Evolutionary conservation across 2,113 vertebrate species (phyloP).

Genomic region (Meles meles): DNA sequence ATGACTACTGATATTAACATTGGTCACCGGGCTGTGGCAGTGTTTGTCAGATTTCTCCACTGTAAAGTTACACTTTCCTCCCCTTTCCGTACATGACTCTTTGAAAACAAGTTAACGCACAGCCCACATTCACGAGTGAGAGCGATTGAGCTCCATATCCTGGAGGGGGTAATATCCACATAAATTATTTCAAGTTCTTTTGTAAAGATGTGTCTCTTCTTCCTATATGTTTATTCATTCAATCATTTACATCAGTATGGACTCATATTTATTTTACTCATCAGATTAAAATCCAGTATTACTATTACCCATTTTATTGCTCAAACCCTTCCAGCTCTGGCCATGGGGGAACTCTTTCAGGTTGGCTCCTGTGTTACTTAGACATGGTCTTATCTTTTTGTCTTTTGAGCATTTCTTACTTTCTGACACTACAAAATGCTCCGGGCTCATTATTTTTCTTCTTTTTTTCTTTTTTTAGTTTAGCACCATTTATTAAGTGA

Average conservation of each 20-base stretch:
- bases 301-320: background rate
- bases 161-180: background rate
- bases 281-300: background rate
- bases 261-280: background rate
- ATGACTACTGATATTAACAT: background rate
- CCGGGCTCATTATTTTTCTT: background rate
- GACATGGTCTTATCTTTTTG: background rate
- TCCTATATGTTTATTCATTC: background rate
- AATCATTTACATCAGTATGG: background rate
- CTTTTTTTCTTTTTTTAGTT: background rate
- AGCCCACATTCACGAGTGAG: background rate
- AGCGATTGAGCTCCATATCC: background rate
- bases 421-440: background rate
- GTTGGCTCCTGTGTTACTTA: background rate
- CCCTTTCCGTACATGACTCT: background rate
- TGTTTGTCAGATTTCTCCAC: background rate
- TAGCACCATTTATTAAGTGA: constrained; percentile 69
- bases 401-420: background rate
- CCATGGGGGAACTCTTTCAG: background rate
- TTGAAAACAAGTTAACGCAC: background rate
- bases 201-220: background rate
- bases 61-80: background rate
- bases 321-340: background rate
- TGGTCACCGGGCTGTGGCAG: background rate
- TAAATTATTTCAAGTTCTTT: background rate